Evolutionary conservation across 2,113 vertebrate genomes (phyloP).

Genomic region (Notiomystis cincta): DNA sequence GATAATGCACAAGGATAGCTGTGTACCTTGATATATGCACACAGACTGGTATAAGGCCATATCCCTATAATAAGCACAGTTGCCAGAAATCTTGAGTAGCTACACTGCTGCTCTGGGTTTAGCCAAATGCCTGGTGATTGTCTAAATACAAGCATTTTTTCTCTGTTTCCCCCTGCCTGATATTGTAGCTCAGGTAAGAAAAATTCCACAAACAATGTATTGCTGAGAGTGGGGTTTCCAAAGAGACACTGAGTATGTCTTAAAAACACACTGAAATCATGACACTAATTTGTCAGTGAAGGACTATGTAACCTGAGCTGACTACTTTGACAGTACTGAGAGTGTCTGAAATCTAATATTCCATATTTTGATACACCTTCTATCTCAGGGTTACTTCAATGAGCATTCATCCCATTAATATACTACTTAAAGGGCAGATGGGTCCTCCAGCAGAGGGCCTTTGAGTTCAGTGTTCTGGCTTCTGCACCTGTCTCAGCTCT

Average conservation of each 20-base stretch:
- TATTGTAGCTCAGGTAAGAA: conserved; percentile 7
- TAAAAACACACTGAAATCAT: conserved; percentile 20
- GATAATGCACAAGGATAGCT: not conserved
- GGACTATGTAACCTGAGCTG: not conserved
- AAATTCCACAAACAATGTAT: conserved; percentile 2
- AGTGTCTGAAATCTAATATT: not conserved
- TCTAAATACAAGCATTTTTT: conserved; percentile 44
- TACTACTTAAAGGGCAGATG: not conserved
- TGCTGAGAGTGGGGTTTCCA: not conserved
- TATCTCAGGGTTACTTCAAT: not conserved
- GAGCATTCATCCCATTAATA: not conserved
- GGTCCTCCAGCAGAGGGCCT: not conserved
- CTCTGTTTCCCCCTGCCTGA: not conserved
- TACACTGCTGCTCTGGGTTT: not conserved
- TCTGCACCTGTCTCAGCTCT: not conserved
- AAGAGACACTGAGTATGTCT: not conserved
- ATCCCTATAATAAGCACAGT: not conserved
- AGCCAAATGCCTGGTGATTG: conserved; percentile 16
- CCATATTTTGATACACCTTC: not conserved
- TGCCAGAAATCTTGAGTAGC: not conserved
- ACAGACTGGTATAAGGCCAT: not conserved
- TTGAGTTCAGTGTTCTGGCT: not conserved
- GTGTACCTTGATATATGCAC: not conserved
- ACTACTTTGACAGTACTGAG: not conserved
- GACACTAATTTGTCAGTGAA: not conserved